A percentile compares a stretch with the other conserved stretches of the same genome.
Conservation (phyloP, 2,113 vertebrate genomes). For the Clarias gariepinus region DNA sequence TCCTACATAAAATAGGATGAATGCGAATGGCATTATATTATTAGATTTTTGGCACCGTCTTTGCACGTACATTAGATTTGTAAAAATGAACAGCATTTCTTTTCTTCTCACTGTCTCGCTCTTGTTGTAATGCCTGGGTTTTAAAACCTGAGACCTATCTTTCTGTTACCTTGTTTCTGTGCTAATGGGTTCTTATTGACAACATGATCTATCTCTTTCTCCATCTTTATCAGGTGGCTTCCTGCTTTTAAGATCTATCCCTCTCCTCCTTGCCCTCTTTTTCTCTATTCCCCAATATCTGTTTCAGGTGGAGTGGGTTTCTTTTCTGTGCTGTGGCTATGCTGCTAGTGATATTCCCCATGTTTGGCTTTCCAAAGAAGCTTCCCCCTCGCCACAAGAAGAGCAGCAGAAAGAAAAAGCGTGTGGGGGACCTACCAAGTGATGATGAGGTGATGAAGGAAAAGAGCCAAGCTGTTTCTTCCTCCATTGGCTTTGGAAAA, state of each 20-base stretch:
- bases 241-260: not conserved
- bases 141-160: not conserved
- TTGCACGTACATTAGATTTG: not conserved
- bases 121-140: not conserved
- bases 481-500: constrained; percentile 92
- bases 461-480: constrained; percentile 83
- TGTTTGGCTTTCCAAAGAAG: constrained; percentile 99
- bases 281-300: not conserved
- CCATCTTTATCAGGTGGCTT: not conserved
- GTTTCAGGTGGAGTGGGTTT: constrained; percentile 95
- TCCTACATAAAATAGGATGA: not conserved
- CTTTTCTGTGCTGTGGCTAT: constrained; percentile 94
- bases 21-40: not conserved
- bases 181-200: not conserved
- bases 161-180: not conserved
- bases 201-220: not conserved
- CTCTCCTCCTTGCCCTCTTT: not conserved
- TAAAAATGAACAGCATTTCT: not conserved
- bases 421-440: constrained; percentile 75
- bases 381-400: constrained; percentile 95
- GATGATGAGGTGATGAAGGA: constrained; percentile 92
- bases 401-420: constrained; percentile 87
- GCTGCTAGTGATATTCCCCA: constrained; percentile 97
- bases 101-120: not conserved
- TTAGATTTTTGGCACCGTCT: not conserved